These are phyloP conservation scores for Stichodactyla mertensii DNA, from an alignment of 64 coral and sea anemone species.

Conservation along the genomic window DNA sequence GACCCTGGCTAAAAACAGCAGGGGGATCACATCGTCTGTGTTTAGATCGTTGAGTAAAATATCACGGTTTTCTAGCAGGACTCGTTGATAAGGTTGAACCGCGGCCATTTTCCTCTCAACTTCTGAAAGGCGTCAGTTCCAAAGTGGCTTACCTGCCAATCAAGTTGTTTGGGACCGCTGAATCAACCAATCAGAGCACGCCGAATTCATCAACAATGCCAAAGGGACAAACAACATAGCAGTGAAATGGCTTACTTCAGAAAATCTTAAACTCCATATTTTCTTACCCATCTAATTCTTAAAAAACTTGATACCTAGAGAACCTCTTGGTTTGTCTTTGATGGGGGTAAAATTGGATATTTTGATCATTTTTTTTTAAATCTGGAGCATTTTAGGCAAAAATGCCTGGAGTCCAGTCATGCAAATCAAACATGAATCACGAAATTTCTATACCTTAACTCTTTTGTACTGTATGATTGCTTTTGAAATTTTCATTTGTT, in stretches of 20 bases:
- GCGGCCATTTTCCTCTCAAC: conserved; percentile 62
- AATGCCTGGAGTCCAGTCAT: neutral
- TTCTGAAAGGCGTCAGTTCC: conserved; percentile 62
- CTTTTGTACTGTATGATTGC: neutral
- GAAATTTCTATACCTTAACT: neutral
- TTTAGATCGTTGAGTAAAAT: conserved; percentile 65
- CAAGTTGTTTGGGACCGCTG: conserved; percentile 38
- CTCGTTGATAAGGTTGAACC: conserved; percentile 63
- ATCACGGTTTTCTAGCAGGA: conserved; percentile 74
- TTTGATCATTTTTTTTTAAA: neutral
- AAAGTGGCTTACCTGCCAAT: conserved; percentile 68
- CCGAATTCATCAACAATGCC: conserved; percentile 11
- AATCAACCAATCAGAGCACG: conserved; percentile 49
- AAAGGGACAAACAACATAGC: neutral
- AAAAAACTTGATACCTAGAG: neutral
- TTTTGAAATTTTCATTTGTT: neutral
- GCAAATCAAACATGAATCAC: neutral
- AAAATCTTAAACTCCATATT: neutral
- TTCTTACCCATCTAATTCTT: no score
- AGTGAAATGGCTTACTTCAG: neutral
- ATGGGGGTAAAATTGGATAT: neutral
- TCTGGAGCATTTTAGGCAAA: neutral
- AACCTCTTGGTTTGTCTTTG: neutral
- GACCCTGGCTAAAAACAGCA: conserved; percentile 61
- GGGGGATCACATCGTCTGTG: conserved; percentile 62